Conservation (phyloP, 2,888 invertebrate genomes). For the Amphipoea oculea region DNA sequence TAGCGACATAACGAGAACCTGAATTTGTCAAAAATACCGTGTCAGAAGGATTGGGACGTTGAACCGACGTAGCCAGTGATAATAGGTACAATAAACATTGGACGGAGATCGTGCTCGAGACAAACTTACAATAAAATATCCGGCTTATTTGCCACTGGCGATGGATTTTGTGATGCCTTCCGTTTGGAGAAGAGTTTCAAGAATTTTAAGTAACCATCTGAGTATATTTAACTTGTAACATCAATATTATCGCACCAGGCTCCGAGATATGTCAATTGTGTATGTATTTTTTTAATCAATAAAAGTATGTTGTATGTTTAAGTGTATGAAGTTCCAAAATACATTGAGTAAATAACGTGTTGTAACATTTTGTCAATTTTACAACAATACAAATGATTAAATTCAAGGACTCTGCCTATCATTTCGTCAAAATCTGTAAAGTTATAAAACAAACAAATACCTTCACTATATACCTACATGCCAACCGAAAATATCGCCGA, state of each 20-base stretch:
- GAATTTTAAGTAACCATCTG: neutral
- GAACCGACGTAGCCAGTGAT: slow-evolving; percentile 84
- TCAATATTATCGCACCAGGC: neutral
- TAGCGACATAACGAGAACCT: slow-evolving; percentile 43
- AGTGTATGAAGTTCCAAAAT: neutral
- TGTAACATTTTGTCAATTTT: neutral
- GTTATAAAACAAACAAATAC: slow-evolving; percentile 42
- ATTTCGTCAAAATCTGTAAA: slow-evolving; percentile 35
- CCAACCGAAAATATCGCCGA: neutral
- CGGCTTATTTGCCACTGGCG: slow-evolving; percentile 85
- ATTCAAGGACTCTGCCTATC: slow-evolving; percentile 29
- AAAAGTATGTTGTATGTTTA: neutral
- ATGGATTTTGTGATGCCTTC: slow-evolving; percentile 80
- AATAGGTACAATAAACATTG: slow-evolving; percentile 85
- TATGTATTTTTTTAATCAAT: neutral
- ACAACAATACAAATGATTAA: slow-evolving; percentile 3
- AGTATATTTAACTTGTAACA: slow-evolving; percentile 4
- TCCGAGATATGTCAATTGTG: neutral
- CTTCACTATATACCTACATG: slow-evolving; percentile 14
- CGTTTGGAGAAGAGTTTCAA: slow-evolving; percentile 70
- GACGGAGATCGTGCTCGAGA: slow-evolving; percentile 83
- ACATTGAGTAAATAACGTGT: slow-evolving; percentile 3
- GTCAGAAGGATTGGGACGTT: slow-evolving; percentile 79
- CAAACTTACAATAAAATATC: slow-evolving; percentile 86
- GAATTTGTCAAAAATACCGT: slow-evolving; percentile 68